Evolutionary conservation across 2,113 vertebrate species (phyloP).

Genomic region (Plotosus lineatus): DNA sequence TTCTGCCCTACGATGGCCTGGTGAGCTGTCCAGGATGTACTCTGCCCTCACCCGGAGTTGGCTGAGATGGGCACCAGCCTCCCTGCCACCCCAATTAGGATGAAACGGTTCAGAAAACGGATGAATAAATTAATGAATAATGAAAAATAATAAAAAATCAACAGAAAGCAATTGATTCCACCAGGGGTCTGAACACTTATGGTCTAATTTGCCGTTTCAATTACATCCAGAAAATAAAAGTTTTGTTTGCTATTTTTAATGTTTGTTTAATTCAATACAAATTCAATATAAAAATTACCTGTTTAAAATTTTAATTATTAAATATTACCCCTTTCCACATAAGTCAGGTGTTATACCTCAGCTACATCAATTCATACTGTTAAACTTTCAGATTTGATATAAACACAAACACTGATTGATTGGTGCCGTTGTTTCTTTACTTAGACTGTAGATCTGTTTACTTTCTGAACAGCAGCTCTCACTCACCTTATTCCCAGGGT

Average conservation of each 20-base stretch:
- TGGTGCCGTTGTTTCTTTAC: conserved; percentile 1
- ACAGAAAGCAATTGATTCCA: background rate
- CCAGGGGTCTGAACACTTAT: background rate
- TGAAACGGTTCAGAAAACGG: too few relatives aligned
- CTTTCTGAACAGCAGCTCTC: background rate
- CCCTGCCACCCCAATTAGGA: too few relatives aligned
- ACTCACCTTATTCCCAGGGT: background rate
- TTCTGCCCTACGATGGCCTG: too few relatives aligned
- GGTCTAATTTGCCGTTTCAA: too few relatives aligned
- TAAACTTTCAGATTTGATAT: background rate
- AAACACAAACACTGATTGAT: conserved; percentile 31
- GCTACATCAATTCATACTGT: background rate
- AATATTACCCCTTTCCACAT: background rate
- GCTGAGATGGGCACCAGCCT: too few relatives aligned
- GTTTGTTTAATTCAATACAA: background rate
- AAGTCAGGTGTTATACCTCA: background rate
- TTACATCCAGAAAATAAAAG: background rate
- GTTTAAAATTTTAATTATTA: background rate
- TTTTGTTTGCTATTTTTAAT: background rate
- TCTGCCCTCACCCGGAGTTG: too few relatives aligned
- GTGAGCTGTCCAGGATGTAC: too few relatives aligned
- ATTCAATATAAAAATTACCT: background rate
- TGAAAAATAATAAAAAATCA: background rate
- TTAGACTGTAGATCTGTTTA: conserved; percentile 2
- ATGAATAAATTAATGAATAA: too few relatives aligned